Evolutionary conservation across 2,113 vertebrate genomes (phyloP).

Genomic region (Periophthalmus modestus): DNA sequence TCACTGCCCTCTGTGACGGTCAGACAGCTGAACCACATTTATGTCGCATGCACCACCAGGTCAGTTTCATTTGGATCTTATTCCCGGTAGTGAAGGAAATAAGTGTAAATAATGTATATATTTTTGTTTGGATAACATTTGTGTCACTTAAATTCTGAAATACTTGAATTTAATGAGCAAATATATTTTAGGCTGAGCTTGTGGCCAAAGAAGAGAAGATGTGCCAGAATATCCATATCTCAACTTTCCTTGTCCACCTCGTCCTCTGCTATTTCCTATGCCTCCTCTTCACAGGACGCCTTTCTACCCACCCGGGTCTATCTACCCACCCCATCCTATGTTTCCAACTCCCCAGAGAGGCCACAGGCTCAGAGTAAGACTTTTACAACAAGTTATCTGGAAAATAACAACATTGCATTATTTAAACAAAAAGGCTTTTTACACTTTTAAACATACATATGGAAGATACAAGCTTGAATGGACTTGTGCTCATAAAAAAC

Average conservation of each 20-base stretch:
- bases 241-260: conserved; percentile 87
- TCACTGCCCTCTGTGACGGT: conserved; percentile 99
- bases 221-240: conserved; percentile 93
- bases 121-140: background rate
- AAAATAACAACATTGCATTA: too few relatives aligned
- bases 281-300: conserved; percentile 81
- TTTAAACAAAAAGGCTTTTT: too few relatives aligned
- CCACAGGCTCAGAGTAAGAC: conserved; percentile 83
- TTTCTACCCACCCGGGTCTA: conserved; percentile 83
- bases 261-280: conserved; percentile 85
- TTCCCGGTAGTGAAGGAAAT: background rate
- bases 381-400: background rate
- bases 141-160: background rate
- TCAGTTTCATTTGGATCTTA: background rate
- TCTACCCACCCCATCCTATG: conserved; percentile 87
- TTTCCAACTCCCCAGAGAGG: conserved; percentile 86
- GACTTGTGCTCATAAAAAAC: too few relatives aligned
- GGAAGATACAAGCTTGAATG: too few relatives aligned
- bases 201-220: conserved; percentile 94
- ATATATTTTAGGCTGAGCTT: conserved; percentile 81
- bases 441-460: too few relatives aligned
- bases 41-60: background rate
- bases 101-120: background rate
- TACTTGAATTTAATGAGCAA: background rate
- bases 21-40: conserved; percentile 79